Conservation (phyloP, 2,797 vertebrate genomes). For the Melanotaenia nigrans region DNA sequence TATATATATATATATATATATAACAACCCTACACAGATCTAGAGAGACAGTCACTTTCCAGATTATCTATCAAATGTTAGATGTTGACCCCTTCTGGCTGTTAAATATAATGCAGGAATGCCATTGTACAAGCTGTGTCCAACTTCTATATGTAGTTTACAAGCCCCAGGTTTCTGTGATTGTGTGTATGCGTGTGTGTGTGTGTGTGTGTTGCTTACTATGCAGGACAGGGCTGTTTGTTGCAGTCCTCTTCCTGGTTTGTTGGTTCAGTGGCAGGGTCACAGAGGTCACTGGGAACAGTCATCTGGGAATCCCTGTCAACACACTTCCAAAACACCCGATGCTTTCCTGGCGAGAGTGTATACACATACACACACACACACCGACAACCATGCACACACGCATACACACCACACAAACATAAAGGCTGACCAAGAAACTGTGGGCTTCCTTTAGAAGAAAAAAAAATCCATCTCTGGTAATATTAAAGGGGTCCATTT, state of each 20-base stretch:
- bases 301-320: constrained; percentile 61
- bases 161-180: background rate
- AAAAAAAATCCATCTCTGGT: too few species aligned
- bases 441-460: too few species aligned
- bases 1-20: too few species aligned
- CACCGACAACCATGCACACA: constrained; percentile 22
- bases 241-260: constrained; percentile 73
- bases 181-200: background rate
- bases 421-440: too few species aligned
- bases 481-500: too few species aligned
- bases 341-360: constrained; percentile 69
- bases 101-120: background rate
- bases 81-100: background rate
- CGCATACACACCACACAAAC: too few species aligned
- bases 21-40: background rate
- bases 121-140: background rate
- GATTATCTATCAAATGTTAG: background rate
- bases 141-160: background rate
- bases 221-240: constrained; percentile 74
- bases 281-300: constrained; percentile 74
- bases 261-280: constrained; percentile 61
- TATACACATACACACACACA: constrained; percentile 34
- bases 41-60: background rate
- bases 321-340: constrained; percentile 74
- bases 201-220: constrained; percentile 67